These are phyloP conservation scores for Brachionus manjavacas DNA, from an alignment of 1,140 invertebrate species.

Conservation along the genomic window DNA sequence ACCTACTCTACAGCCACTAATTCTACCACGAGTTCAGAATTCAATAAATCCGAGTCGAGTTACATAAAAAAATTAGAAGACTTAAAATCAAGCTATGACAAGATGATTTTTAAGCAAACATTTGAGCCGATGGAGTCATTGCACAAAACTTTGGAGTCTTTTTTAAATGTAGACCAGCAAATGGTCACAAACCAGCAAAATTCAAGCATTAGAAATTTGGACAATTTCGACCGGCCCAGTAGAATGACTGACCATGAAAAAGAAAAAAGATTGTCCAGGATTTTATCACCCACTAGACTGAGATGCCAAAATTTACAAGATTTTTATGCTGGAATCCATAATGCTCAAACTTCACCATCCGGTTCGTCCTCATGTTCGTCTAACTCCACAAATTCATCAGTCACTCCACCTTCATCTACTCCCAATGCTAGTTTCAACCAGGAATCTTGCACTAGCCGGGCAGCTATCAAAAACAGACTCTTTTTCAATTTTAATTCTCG, in stretches of 20 bases:
- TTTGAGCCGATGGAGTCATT: constrained; percentile 28
- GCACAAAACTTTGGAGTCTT: constrained; percentile 21
- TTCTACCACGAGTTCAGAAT: background rate
- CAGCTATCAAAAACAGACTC: background rate
- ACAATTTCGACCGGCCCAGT: background rate
- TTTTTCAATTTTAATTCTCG: constrained; percentile 18
- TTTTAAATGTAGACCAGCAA: constrained; percentile 5
- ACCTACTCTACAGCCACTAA: background rate
- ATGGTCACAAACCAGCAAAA: background rate
- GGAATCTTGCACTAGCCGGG: background rate
- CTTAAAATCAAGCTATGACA: constrained; percentile 17
- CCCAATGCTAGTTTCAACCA: background rate
- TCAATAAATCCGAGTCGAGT: background rate
- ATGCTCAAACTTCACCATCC: background rate
- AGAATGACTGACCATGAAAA: background rate
- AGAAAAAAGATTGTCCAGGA: constrained; percentile 29
- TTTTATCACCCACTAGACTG: constrained; percentile 34
- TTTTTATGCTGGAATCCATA: background rate
- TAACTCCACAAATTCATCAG: background rate
- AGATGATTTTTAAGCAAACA: constrained; percentile 35
- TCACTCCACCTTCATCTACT: background rate
- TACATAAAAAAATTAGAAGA: constrained; percentile 36
- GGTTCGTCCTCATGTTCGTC: constrained; percentile 10
- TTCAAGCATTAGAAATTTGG: background rate
- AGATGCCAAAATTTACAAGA: background rate